Percentiles rank a stretch among this genome's conserved stretches.
Evolutionary conservation across 1,140 invertebrate genomes (phyloP).

Genomic region (Euwallacea similis): DNA sequence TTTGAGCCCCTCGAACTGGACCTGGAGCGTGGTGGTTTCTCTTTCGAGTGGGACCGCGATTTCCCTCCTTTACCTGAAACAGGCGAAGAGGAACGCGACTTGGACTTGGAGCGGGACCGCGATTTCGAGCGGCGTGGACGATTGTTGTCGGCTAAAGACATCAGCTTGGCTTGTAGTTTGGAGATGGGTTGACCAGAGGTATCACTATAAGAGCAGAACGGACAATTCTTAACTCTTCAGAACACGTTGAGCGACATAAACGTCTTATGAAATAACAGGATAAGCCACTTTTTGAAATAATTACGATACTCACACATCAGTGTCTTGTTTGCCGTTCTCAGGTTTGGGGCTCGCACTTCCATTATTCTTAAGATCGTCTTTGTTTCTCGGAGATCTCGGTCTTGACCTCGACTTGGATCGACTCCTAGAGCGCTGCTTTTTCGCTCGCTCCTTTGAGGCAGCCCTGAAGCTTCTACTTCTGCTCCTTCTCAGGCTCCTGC

Average conservation of each 20-base stretch:
- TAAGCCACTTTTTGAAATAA: too few species aligned
- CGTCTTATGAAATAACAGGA: too few species aligned
- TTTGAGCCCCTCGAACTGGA: conserved; percentile 52
- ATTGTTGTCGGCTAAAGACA: conserved; percentile 60
- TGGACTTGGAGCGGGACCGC: conserved; percentile 46
- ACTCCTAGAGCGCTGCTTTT: conserved; percentile 6
- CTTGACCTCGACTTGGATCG: conserved; percentile 28
- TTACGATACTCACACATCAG: conserved; percentile 13
- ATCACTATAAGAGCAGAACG: conserved; percentile 33
- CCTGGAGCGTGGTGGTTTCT: conserved; percentile 50
- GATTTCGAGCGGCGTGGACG: conserved; percentile 52
- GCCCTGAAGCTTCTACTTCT: conserved; percentile 20
- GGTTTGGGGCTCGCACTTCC: conserved; percentile 47
- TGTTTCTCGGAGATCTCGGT: conserved; percentile 34
- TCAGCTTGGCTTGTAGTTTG: conserved; percentile 62
- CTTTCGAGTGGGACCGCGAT: conserved; percentile 50
- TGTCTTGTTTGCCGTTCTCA: conserved; percentile 42
- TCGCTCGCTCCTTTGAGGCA: background rate
- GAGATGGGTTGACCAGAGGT: conserved; percentile 57
- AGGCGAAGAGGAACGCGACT: conserved; percentile 30
- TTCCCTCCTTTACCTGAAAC: conserved; percentile 46
- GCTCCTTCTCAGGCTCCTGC: conserved; percentile 21
- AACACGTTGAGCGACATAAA: too few species aligned
- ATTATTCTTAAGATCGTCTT: conserved; percentile 44
- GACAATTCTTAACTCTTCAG: too few species aligned